These are phyloP conservation scores for Alcedo atthis DNA, from an alignment of 2,797 vertebrate genomes.

Conservation along the genomic window DNA sequence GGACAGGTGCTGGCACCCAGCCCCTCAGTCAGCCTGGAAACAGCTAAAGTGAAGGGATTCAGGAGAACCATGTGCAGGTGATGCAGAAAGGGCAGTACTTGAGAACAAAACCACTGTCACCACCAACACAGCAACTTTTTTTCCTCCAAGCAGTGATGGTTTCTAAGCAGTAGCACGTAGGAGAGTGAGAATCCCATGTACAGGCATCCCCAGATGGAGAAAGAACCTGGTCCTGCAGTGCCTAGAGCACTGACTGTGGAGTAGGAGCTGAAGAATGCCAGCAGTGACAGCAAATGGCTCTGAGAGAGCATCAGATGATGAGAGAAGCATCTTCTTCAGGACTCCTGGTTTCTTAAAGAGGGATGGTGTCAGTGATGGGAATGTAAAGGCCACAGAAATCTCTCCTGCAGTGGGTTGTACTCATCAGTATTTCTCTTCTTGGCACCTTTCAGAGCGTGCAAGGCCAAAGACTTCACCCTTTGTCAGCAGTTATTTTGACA, in stretches of 20 bases:
- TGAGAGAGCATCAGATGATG: fast-evolving
- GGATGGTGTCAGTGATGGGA: background rate
- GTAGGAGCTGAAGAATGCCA: background rate
- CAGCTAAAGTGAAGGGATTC: background rate
- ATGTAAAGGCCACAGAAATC: background rate
- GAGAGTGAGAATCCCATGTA: background rate
- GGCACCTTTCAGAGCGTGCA: background rate
- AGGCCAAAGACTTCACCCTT: background rate
- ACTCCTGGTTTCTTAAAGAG: background rate
- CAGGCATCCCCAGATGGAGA: background rate
- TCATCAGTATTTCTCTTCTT: background rate
- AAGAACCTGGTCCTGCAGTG: background rate
- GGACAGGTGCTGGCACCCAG: background rate
- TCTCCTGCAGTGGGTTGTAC: fast-evolving
- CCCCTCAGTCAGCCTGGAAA: background rate
- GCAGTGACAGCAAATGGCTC: background rate
- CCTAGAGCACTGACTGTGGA: background rate
- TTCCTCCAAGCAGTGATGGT: background rate
- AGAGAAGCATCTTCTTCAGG: background rate
- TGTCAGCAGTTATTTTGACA: background rate
- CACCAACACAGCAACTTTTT: background rate
- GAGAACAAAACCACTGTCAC: background rate
- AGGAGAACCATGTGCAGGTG: background rate
- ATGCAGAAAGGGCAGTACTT: background rate
- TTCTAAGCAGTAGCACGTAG: background rate